Conservation (phyloP, 1,140 invertebrate species). For the Hormaphis cornu region DNA sequence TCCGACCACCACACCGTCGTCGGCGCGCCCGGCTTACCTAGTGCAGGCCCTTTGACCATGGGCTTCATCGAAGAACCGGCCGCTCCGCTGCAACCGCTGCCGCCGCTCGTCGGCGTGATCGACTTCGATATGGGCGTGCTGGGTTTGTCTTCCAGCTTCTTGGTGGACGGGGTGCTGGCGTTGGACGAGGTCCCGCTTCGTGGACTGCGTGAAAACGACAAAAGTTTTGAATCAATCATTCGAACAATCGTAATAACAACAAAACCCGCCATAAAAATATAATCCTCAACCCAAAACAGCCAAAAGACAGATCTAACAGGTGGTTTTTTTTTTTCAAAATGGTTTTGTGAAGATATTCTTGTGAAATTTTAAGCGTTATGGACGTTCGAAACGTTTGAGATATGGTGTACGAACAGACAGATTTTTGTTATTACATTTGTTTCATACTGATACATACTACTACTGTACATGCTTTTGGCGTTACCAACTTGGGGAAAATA, state of each 20-base stretch:
- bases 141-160: slow-evolving; percentile 70
- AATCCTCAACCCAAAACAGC: not conserved
- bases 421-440: too few species aligned
- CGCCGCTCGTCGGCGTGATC: slow-evolving; percentile 70
- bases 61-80: slow-evolving; percentile 46
- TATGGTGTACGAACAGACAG: too few species aligned
- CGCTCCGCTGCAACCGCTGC: slow-evolving; percentile 43
- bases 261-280: too few species aligned
- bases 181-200: slow-evolving; percentile 69
- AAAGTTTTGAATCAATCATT: not conserved
- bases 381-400: too few species aligned
- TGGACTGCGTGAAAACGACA: slow-evolving; percentile 42
- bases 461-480: too few species aligned
- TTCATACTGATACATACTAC: too few species aligned
- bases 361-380: too few species aligned
- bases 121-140: slow-evolving; percentile 82
- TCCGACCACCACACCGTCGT: too few species aligned
- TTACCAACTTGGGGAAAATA: too few species aligned
- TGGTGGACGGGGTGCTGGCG: slow-evolving; percentile 66
- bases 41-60: slow-evolving; percentile 53
- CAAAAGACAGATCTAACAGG: too few species aligned
- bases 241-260: not conserved
- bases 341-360: too few species aligned
- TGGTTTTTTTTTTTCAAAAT: too few species aligned
- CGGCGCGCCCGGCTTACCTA: slow-evolving; percentile 39